Evolutionary conservation across 2,113 vertebrate genomes (phyloP), one percentile per base, ranked within the genome.

Genomic region (Fregata magnificens): DNA sequence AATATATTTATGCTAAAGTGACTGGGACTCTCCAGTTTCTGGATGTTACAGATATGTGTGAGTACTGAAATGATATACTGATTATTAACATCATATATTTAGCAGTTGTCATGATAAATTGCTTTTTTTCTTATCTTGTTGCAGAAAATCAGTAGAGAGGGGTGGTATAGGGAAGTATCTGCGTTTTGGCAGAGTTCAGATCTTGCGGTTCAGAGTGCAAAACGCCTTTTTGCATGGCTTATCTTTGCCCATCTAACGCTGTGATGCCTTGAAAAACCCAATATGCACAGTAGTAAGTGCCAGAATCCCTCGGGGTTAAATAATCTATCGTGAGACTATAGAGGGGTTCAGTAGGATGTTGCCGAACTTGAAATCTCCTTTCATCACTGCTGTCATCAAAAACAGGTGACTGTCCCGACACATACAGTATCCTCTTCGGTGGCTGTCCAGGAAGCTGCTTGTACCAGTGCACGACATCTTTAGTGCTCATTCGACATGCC

Each of bases 401-500:
- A 18, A 3, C 0, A 42, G n/a, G 4, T 7, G 2, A 2, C 7
- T 7, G 1, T 74, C 31, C 50, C 0, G 1, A 2, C 4, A 36
- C 0, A 0, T 82, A 92, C 16, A 78, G n/a, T 25, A 93, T 74
- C 28, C 91, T 90, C 28, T 40, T 20, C 0, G 3, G 82, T 0
- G 16, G 45, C 36, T 93, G 6, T 22, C 69, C 50, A 0, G 85
- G 65, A 61, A 47, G 55, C 16, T 90, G 88, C 47, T 8, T 87
- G 70, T 97, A 96, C 95, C 95, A 96, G 61, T 96, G 86, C 19
- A 94, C 3, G 2, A 0, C 0, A 0, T 0, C 0, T 13, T 5
- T 2, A 0, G 1, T 0, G 1, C 0, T 0, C 7, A 78, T 13
- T 7, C 0, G 9, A 55, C 96, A 96, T 0, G 0, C 2, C 38